Evolutionary conservation across 1,140 invertebrate genomes (phyloP), one percentile per base, ranked within the genome.

Genomic region (Glomeris maerens): DNA sequence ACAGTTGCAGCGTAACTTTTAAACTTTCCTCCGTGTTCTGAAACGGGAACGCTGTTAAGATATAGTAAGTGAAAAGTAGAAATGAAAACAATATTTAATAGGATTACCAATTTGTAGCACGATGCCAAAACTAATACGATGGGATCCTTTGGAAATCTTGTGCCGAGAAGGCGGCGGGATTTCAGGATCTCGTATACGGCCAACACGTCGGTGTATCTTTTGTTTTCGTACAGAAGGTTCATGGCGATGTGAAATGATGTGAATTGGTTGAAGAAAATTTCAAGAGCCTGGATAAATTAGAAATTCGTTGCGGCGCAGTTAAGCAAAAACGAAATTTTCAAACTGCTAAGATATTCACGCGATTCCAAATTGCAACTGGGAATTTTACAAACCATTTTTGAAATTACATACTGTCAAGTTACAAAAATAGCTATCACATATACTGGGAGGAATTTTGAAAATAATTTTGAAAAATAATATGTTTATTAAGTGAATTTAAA

Each of bases 71-170:
- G 28, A 45, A n/a, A 36, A 2, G 23, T 13, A 23, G 10, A 28
- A 47, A 2, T 0, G 7, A 55, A n/a, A 13, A 44, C n/a, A 48
- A 26, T 26, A 28, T 38, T 23, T 2, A 39, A 31, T 47, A 25
- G 59, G 62, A 59, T 72, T 70, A 85, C 83, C 67, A 83, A 62
- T 75, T 83, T 83, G 60, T 83, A 84, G 63, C 78, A 84, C 22
- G 80, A 73, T 45, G 76, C 83, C 42, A 80, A 59, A 23, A 74
- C 67, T 22, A 88, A 59, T 23, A 79, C 70, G 3, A 81, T 61
- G 36, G 71, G 65, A 66, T 83, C 80, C 59, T 74, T 78, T 1
- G 81, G 81, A 63, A 72, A 81, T 49, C 74, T 74, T 2, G 66
- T 65, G 56, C 74, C 76, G 51, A 74, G 66, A 2, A 77, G 56